A percentile compares a stretch with the other conserved stretches of the same genome.
These are phyloP conservation scores for Alosa alosa DNA, from an alignment of 2,113 vertebrate genomes.

Conservation along the genomic window DNA sequence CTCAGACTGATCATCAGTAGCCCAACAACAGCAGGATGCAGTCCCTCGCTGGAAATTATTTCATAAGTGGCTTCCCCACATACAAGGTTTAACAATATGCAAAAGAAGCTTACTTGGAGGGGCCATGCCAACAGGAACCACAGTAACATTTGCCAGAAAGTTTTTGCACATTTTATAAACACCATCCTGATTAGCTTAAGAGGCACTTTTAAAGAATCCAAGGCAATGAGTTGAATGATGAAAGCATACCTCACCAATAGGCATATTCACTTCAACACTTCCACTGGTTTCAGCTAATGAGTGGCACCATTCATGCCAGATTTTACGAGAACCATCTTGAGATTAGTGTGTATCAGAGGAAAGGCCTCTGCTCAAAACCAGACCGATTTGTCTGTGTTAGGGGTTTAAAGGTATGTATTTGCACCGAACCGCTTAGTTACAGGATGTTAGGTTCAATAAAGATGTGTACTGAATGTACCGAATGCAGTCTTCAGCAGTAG, in stretches of 20 bases:
- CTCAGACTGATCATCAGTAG: neutral
- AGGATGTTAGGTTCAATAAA: too few species aligned
- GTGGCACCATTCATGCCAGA: too few species aligned
- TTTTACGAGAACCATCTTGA: neutral
- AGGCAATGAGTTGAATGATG: too few species aligned
- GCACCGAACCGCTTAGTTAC: too few species aligned
- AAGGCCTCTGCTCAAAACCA: neutral
- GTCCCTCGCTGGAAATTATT: neutral
- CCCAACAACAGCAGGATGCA: neutral
- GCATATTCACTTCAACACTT: too few species aligned
- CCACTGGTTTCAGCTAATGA: too few species aligned
- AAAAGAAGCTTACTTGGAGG: neutral
- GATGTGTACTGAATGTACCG: too few species aligned
- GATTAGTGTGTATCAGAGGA: neutral
- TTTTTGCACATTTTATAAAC: neutral
- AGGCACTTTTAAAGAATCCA: too few species aligned
- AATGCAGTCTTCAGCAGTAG: too few species aligned
- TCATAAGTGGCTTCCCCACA: neutral
- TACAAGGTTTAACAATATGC: neutral
- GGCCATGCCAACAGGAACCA: neutral
- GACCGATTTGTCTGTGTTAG: too few species aligned
- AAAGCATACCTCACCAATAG: too few species aligned
- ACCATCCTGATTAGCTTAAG: neutral
- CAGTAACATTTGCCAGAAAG: neutral
- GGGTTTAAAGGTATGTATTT: too few species aligned